phyloP scores from a whole-genome alignment of 2,113 vertebrate species.

The Steatornis caripensis region DNA sequence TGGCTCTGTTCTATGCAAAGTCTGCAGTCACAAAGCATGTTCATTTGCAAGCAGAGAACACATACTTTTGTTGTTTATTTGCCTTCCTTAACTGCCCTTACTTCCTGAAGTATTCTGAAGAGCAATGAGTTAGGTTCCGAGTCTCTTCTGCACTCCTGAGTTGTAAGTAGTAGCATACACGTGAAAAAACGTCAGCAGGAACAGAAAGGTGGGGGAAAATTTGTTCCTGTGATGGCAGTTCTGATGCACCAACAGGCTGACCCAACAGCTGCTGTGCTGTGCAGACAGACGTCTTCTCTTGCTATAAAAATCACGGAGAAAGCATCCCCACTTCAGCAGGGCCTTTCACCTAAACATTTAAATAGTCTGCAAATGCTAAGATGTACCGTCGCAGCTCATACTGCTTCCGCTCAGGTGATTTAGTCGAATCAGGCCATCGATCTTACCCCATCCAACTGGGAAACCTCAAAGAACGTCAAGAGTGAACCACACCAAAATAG shows the following conservation, averaged over 20 bases:
- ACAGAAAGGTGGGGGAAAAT: not conserved
- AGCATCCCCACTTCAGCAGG: not conserved
- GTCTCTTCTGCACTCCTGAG: not conserved
- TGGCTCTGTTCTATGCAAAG: not conserved
- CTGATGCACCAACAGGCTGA: not conserved
- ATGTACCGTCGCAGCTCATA: not conserved
- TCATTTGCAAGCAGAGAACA: not conserved
- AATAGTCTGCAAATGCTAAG: not conserved
- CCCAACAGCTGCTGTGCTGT: not conserved
- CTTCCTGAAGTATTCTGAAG: not conserved
- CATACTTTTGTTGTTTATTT: not conserved
- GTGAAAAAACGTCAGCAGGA: not conserved
- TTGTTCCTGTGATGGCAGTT: not conserved
- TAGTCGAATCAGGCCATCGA: accelerated
- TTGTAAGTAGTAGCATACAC: accelerated
- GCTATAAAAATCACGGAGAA: not conserved
- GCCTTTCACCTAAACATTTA: not conserved
- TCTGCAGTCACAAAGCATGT: not conserved
- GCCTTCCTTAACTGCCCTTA: not conserved
- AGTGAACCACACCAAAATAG: not conserved
- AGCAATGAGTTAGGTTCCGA: accelerated
- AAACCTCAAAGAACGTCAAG: not conserved
- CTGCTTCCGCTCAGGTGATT: accelerated
- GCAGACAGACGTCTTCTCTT: not conserved
- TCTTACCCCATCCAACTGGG: not conserved